Base-by-base conservation (phyloP, 2,113 vertebrate genomes). In the Sylvietta virens region DNA sequence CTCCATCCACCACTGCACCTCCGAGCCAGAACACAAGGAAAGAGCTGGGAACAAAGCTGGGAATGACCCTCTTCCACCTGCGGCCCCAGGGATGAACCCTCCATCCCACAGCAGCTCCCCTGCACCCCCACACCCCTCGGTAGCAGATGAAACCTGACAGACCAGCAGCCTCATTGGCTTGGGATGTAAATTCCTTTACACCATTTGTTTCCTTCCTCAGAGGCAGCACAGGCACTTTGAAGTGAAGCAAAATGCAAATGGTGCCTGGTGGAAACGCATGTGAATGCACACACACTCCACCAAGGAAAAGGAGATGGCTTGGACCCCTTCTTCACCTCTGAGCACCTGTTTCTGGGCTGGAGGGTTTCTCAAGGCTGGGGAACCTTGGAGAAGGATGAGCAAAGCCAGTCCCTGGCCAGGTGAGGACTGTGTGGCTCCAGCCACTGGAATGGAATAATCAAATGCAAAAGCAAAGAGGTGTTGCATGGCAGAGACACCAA, bases 121-220 rank as follows among this genome's bases (percentile, higher is more conserved):
- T 54, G 35, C 54, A 23, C 22, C 37, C 13, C 51, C 9, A 24
- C 31, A 31, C 8, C 26, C 48, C 84, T 39, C 5, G 0, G 57
- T 4, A 76, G 81, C 42, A 79, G 57, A 60, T 33, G 13, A 69
- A 94, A 82, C 84, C 62, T 22, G 86, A 74, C 8, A 5, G 81
- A 84, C 84, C 60, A 82, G 93, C 57, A 64, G 66, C 70, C 40
- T 58, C 2, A 0, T 66, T 86, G 1, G 0, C 58, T 58, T 3
- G 3, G 60, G 67, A 88, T 92, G 67, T 57, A 92, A 94, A 90
- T 90, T 64, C 76, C 78, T 93, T 93, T 35, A 76, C 82, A 94
- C 40, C 51, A 14, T 77, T 90, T 65, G 50, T 50, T 79, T 94
- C 86, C 93, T 79, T 74, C 78, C 81, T 81, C 2, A 10, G 30